Evolutionary conservation across 2,888 invertebrate species (phyloP).

Genomic region (Cephus sareptanus): DNA sequence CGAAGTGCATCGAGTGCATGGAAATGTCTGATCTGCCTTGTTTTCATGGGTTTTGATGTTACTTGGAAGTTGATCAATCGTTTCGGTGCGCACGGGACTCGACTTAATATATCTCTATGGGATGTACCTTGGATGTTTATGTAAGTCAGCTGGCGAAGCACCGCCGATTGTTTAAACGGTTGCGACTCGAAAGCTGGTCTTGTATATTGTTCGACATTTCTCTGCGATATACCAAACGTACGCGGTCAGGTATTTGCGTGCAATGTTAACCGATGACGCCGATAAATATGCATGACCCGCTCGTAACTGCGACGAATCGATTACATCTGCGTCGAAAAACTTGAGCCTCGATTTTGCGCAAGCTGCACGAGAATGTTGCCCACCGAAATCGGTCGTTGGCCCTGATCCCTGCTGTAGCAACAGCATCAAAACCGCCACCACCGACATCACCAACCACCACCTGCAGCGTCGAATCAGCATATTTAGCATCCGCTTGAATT

Average conservation of each 20-base stretch:
- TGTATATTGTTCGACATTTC: background rate
- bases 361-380: constrained; percentile 24
- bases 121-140: background rate
- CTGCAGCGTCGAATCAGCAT: constrained; percentile 54
- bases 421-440: constrained; percentile 17
- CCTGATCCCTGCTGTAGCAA: constrained; percentile 26
- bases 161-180: background rate
- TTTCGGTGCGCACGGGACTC: background rate
- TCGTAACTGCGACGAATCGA: constrained; percentile 41
- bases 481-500: constrained; percentile 51
- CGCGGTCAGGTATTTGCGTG: background rate
- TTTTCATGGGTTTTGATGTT: background rate
- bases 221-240: background rate
- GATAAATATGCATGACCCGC: constrained; percentile 40
- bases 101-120: background rate
- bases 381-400: constrained; percentile 48
- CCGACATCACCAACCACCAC: constrained; percentile 36
- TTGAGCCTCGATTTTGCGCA: constrained; percentile 1
- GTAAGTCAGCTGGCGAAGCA: background rate
- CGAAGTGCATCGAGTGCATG: too few species aligned
- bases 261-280: constrained; percentile 37
- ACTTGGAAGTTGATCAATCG: background rate
- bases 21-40: too few species aligned
- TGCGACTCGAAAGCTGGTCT: background rate
- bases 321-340: constrained; percentile 13